Percentiles rank a stretch among this genome's conserved stretches.
Evolutionary conservation across 1,140 invertebrate species (phyloP).

Genomic region (Homalodisca vitripennis): DNA sequence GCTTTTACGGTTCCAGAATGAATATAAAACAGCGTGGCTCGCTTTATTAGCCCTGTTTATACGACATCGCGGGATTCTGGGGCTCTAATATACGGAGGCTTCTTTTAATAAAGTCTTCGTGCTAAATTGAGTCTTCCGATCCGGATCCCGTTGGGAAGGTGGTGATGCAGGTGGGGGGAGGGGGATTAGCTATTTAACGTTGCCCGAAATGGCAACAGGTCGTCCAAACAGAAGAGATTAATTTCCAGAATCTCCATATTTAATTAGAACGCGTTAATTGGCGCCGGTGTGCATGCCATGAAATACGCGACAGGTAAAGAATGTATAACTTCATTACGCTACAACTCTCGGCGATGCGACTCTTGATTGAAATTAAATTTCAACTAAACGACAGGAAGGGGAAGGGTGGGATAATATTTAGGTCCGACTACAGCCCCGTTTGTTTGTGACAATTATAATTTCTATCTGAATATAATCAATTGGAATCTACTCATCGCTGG

Average conservation of each 20-base stretch:
- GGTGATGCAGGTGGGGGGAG: neutral
- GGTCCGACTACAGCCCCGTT: too few relatives aligned
- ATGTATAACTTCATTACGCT: slow-evolving; percentile 15
- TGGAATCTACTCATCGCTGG: too few relatives aligned
- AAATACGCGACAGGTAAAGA: neutral
- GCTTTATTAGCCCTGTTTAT: slow-evolving; percentile 20
- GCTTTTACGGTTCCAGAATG: neutral
- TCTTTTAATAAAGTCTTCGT: slow-evolving; percentile 6
- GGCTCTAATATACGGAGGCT: slow-evolving; percentile 1
- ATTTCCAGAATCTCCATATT: slow-evolving; percentile 10
- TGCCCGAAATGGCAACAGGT: too few relatives aligned
- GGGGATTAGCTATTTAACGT: too few relatives aligned
- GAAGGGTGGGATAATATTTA: too few relatives aligned
- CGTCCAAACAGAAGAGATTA: too few relatives aligned
- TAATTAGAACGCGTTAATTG: slow-evolving; percentile 6
- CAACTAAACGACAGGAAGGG: neutral
- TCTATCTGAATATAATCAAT: too few relatives aligned
- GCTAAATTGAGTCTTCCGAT: slow-evolving; percentile 1
- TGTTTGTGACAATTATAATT: too few relatives aligned
- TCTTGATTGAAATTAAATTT: neutral
- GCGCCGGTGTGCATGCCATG: neutral
- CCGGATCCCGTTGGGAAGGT: too few relatives aligned
- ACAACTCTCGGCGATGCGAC: neutral
- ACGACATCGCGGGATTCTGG: neutral
- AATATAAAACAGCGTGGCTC: slow-evolving; percentile 16